Base-by-base conservation (phyloP, 2,113 vertebrate genomes). In the Callaeas wilsoni region DNA sequence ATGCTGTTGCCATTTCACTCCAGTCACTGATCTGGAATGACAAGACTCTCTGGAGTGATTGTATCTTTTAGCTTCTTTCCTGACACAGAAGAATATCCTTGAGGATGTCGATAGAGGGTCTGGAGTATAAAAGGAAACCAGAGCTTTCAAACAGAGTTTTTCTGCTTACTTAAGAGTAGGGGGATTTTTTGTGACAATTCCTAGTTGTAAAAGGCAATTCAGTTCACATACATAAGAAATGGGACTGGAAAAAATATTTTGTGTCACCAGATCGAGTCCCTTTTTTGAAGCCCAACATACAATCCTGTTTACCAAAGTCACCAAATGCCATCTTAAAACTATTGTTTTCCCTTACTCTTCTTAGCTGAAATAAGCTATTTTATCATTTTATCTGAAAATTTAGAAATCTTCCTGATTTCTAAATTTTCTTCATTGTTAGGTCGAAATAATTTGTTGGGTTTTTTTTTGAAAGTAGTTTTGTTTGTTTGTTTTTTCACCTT, bases 71-170 rank as follows among this genome's bases (percentile, higher is more conserved):
- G 93, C 94, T 98, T 94, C 81, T 89, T 91, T 96, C 96, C 96
- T 89, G 94, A 85, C 91, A 84, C 47, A 95, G 81, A 84, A 94
- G 82, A 90, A 96, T 80, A 50, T 95, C 95, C 92, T 96, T 96
- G 60, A 95, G 89, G 91, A 97, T 94, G 89, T 97, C 96, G 97
- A 74, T 87, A 94, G 92, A 97, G 95, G 94, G 96, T 96, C 91
- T 75, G 96, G 96, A 95, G 91, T 60, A 95, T 89, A 92, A 97
- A 97, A 97, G 86, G 92, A 97, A 97, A 96, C 67, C 87, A 96
- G 91, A 96, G 84, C 88, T 97, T 97, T 97, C 97, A 98, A 97
- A 96, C 69, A 97, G 94, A 97, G 97, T 95, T 97, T 97, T 97
- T 97, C 94, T 97, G 96, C 95, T 98, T 97, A 89, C 94, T 97